A percentile compares a stretch with the other conserved stretches of the same genome.
phyloP scores from a whole-genome alignment of 1,140 invertebrate species.

The Papilio machaon region DNA sequence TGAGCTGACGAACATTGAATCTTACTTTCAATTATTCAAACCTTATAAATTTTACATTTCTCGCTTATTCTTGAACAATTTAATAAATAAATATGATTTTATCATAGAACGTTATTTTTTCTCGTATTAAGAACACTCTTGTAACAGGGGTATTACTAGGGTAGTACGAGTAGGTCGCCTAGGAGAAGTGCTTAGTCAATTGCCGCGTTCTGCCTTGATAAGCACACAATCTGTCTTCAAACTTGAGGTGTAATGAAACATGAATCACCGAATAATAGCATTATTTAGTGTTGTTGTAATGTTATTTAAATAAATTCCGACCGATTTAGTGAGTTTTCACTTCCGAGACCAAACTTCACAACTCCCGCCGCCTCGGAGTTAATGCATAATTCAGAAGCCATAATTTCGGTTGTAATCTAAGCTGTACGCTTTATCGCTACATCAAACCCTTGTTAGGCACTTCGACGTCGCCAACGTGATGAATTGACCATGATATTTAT shows the following conservation, averaged over 20 bases:
- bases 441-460: constrained; percentile 53
- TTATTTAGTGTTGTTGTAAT: constrained; percentile 19
- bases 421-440: constrained; percentile 62
- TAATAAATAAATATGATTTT: background rate
- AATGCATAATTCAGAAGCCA: constrained; percentile 74
- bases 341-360: constrained; percentile 59
- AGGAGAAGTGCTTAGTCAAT: too few species aligned
- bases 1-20: constrained; percentile 57
- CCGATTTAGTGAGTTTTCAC: constrained; percentile 39
- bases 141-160: too few species aligned
- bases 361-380: constrained; percentile 57
- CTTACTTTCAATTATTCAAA: constrained; percentile 31
- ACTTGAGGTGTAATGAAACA: background rate
- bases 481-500: constrained; percentile 38
- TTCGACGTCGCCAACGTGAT: constrained; percentile 36
- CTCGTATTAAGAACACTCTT: too few species aligned
- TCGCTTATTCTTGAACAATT: background rate
- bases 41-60: constrained; percentile 10
- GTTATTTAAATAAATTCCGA: constrained; percentile 33
- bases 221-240: too few species aligned
- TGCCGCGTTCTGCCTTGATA: too few species aligned
- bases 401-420: constrained; percentile 68
- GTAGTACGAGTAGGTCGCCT: too few species aligned
- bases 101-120: too few species aligned
- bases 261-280: background rate